Evolutionary conservation across 2,888 invertebrate species (phyloP).

Genomic region (Gymnosoma rotundatum): DNA sequence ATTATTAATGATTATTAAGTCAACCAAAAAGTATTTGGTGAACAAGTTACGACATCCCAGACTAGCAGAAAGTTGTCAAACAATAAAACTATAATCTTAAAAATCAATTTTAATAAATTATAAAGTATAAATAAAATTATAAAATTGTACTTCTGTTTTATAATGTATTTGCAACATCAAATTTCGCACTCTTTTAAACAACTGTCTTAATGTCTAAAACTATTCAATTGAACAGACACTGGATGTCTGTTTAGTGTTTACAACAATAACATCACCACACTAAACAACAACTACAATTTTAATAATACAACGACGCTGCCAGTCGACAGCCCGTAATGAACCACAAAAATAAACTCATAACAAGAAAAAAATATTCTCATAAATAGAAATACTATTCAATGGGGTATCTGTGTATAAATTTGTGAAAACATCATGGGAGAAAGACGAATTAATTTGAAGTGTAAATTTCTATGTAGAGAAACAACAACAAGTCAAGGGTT

Average conservation of each 20-base stretch:
- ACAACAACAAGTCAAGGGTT: slow-evolving; percentile 68
- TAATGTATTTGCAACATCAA: too few relatives aligned
- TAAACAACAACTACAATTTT: slow-evolving; percentile 24
- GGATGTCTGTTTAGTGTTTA: slow-evolving; percentile 29
- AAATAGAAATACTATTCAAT: slow-evolving; percentile 12
- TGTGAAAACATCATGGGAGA: slow-evolving; percentile 39
- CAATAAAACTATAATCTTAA: too few relatives aligned
- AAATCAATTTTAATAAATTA: too few relatives aligned
- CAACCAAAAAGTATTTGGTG: too few relatives aligned
- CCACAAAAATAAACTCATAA: slow-evolving; percentile 33
- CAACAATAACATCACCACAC: slow-evolving; percentile 9
- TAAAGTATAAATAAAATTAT: too few relatives aligned
- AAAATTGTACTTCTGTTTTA: too few relatives aligned
- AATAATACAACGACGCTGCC: slow-evolving; percentile 27
- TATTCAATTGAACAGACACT: slow-evolving; percentile 20
- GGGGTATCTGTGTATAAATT: slow-evolving; percentile 21
- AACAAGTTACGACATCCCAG: too few relatives aligned
- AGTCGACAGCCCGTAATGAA: slow-evolving; percentile 52
- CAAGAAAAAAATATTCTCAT: slow-evolving; percentile 11
- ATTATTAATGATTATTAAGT: too few relatives aligned
- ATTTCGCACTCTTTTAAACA: slow-evolving; percentile 5
- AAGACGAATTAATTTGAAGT: slow-evolving; percentile 57
- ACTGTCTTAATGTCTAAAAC: not conserved
- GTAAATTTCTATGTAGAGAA: slow-evolving; percentile 38
- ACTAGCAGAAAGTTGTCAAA: too few relatives aligned